Percentiles rank a stretch among this genome's conserved stretches.
Evolutionary conservation across 2,797 vertebrate genomes (phyloP).

Genomic region (Acipenser oxyrinchus): DNA sequence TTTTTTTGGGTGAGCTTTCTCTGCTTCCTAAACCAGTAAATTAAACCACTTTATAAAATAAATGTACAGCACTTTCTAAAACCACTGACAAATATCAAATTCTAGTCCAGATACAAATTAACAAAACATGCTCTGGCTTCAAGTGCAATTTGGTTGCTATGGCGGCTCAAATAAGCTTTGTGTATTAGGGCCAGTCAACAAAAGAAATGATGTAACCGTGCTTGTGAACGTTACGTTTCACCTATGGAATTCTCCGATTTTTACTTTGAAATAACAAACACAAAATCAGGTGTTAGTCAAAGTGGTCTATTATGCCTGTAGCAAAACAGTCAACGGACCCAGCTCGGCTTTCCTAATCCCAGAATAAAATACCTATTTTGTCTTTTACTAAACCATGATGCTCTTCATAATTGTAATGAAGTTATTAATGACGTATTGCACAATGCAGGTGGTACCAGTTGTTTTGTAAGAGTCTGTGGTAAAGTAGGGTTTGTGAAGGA

Average conservation of each 20-base stretch:
- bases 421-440: no score
- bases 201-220: constrained; percentile 1
- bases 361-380: neutral
- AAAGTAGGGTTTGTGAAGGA: no score
- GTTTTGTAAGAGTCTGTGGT: no score
- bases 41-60: no score
- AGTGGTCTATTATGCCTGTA: neutral
- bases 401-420: no score
- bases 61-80: no score
- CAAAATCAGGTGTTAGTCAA: neutral
- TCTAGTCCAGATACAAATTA: constrained; percentile 1
- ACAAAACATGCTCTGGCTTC: neutral
- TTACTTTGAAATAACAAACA: constrained; percentile 10
- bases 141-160: neutral
- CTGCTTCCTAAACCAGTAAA: no score
- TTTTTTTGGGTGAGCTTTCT: no score
- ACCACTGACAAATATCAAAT: neutral
- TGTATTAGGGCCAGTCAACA: neutral
- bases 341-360: neutral
- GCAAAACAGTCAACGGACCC: neutral
- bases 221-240: neutral
- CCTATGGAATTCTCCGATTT: constrained; percentile 1
- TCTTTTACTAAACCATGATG: neutral
- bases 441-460: no score
- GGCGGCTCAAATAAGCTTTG: constrained; percentile 1